phyloP scores from a whole-genome alignment of 2,797 vertebrate species.

The Malurus splendens region DNA sequence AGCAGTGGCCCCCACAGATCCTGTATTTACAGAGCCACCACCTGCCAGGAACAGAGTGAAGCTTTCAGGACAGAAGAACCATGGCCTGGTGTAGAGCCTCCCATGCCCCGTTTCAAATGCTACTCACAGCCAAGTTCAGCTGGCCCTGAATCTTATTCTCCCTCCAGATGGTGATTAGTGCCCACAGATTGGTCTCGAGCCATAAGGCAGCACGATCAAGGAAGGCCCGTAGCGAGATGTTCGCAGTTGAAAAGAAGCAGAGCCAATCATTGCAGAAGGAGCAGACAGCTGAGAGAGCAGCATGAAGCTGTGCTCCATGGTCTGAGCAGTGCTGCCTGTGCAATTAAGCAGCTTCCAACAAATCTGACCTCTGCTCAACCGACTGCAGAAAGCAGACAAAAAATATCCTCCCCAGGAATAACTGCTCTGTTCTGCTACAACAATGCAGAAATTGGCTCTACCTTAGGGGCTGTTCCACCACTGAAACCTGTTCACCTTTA shows the following conservation, averaged over 20 bases:
- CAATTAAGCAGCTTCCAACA: constrained; percentile 53
- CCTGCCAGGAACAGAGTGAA: neutral
- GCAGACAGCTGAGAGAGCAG: constrained; percentile 53
- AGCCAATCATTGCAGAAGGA: constrained; percentile 44
- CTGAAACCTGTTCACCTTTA: constrained; percentile 29
- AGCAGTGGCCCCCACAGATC: fast-evolving
- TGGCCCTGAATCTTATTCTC: neutral
- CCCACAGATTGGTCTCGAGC: constrained; percentile 20
- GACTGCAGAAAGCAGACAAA: constrained; percentile 46
- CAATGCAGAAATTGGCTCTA: constrained; percentile 19
- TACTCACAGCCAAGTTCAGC: neutral
- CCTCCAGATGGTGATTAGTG: constrained; percentile 51
- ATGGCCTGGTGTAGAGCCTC: neutral
- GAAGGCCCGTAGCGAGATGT: constrained; percentile 24
- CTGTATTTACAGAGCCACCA: neutral
- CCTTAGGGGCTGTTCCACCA: constrained; percentile 20
- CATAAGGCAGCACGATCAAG: constrained; percentile 45
- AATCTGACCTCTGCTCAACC: constrained; percentile 29
- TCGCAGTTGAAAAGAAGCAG: neutral
- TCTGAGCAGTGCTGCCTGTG: constrained; percentile 36
- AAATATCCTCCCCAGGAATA: constrained; percentile 37
- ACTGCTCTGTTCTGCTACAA: constrained; percentile 34
- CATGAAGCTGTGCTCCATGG: constrained; percentile 31
- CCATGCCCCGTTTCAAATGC: neutral
- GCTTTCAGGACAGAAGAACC: neutral